Percentiles rank a stretch among this genome's conserved stretches.
phyloP scores from a whole-genome alignment of 2,888 invertebrate genomes.

The Atherix ibis region DNA sequence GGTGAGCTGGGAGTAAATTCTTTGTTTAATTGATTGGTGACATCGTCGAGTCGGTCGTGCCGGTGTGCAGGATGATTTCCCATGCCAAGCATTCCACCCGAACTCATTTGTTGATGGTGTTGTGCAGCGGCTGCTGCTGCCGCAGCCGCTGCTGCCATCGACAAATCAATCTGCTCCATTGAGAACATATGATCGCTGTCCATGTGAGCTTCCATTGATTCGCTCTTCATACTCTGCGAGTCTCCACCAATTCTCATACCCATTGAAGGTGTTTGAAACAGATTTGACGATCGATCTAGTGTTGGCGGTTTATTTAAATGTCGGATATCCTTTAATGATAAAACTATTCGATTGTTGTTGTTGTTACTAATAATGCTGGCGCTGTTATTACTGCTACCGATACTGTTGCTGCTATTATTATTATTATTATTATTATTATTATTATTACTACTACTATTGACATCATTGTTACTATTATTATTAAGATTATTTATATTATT shows the following conservation, averaged over 20 bases:
- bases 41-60: conserved; percentile 27
- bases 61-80: conserved; percentile 11
- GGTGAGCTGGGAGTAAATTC: conserved; percentile 31
- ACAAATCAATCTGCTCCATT: conserved; percentile 33
- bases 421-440: conserved; percentile 8
- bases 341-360: conserved; percentile 30
- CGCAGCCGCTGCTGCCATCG: conserved; percentile 30
- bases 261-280: conserved; percentile 15
- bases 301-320: conserved; percentile 28
- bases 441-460: conserved; percentile 12
- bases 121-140: conserved; percentile 27
- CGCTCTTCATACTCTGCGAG: conserved; percentile 23
- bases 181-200: conserved; percentile 26
- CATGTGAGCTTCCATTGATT: conserved; percentile 15
- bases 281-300: conserved; percentile 10
- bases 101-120: conserved; percentile 18
- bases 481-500: conserved; percentile 6
- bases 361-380: conserved; percentile 21
- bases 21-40: conserved; percentile 27
- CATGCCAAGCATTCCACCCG: conserved; percentile 24
- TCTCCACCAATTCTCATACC: conserved; percentile 8
- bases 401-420: conserved; percentile 17
- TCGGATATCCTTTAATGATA: conserved; percentile 31
- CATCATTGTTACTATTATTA: conserved; percentile 6
- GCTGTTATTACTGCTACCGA: conserved; percentile 23